Base-by-base conservation (phyloP, 1,140 invertebrate genomes). In the Drosophila equinoxialis region DNA sequence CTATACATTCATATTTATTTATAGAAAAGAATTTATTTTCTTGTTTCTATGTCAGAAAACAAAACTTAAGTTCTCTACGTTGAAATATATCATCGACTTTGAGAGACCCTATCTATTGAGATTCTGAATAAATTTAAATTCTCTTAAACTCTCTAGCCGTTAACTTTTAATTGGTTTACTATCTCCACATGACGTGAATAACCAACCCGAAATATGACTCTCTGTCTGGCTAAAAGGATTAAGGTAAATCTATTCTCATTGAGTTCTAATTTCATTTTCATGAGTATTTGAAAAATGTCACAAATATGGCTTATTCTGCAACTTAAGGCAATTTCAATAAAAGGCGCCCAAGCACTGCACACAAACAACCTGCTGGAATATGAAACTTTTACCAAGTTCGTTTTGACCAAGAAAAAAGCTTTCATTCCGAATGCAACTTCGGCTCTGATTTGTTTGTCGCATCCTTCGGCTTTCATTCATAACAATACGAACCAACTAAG, bases 321-420 rank as follows among this genome's bases (percentile, higher is more conserved):
- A 42, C 48, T 70, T 55, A 59, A 67, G 72, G 58, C 51, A 67
- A 71, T 79, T 73, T 65, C 77, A 67, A 77, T 74, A 70, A 77
- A 76, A 73, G 51, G 62, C 72, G 75, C 71, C 6, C 55, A 82
- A 85, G 78, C 65, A 86, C 2, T 17, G 30, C n/a, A 35, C n/a
- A 79, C 77, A 80, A 89, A 87, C 84, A 87, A 87, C 84, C 84
- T 87, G 84, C 84, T 87, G 84, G 80, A 80, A 68, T 80, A 77
- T 55, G 68, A 65, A 58, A 26, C 13, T 20, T 26, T 11, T 35
- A 65, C 64, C 39, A 66, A 51, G 45, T 51, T 23, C 2, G 10
- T 11, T 71, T 51, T 55, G 62, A 54, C 33, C 6, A 30, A 30
- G 30, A 6, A 23, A 45, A 61, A 73, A 81, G 73, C 75, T 74